Base-by-base conservation (phyloP, 2,797 vertebrate genomes). In the Otolemur crassicaudatus region DNA sequence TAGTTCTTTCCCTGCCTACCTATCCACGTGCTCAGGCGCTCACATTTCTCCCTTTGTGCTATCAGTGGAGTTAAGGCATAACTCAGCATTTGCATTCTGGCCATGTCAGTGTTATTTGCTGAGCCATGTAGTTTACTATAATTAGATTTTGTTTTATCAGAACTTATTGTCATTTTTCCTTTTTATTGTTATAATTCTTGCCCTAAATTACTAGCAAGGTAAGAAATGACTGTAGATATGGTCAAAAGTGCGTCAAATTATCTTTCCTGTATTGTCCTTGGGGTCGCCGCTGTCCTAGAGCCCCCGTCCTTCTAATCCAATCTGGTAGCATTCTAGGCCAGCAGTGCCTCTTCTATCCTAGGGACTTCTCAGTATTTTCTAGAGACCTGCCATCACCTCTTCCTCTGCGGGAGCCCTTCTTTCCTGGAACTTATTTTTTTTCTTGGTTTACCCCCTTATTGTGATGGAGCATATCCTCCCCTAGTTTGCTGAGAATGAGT, bases 291-390 rank as follows among this genome's bases (percentile, higher is more conserved):
- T 40, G 27, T 65, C 16, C 7, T n/a, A 12, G 12, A 40, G 29
- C 25, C 67, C 17, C 43, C 19, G 2, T 8, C 16, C 61, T 89
- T 37, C 61, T 16, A 1, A 72, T 58, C 4, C 34, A 43, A 0
- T 43, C 56, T 34, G 29, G 17, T 23, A 19, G 73, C 23, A 73
- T 22, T 86, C 14, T 10, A 19, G 29, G 56, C 23, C 23, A 29
- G 12, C 13, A 29, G 0, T 25, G 1, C n/a, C 16, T 65, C 58
- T 4, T 1, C 76, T 53, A 0, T 29, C 29, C 31, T 34, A 27
- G 22, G 22, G 19, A 20, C 7, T 5, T 56, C 61, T 56, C 34
- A 58, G 56, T 16, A 9, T 56, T 20, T n/a, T 29, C 25, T 58
- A 11, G 27, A 49, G 46, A 73, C 27, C 80, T 72, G n/a, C 31